Evolutionary conservation across 2,113 vertebrate species (phyloP), one percentile per base, ranked within the genome.

Genomic region (Leptobrachium leishanense): DNA sequence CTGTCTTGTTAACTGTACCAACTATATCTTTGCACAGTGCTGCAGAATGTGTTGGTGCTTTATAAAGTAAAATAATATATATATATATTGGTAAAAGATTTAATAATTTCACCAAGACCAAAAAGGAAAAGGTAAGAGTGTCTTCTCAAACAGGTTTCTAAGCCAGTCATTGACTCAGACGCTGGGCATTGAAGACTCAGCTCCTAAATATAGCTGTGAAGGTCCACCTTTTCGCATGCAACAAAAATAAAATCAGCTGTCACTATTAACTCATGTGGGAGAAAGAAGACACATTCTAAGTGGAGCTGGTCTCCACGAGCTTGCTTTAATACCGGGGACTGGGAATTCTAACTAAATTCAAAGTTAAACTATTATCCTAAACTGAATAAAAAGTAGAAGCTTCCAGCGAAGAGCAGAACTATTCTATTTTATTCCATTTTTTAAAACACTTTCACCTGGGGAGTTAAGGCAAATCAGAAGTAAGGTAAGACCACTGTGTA

Each of bases 181-280:
- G 82, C 87, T 87, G 86, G 88, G 86, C 88, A 84, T 66, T 68
- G 83, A 89, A 87, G 86, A 84, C 88, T 95, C 92, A 93, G 88
- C 72, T 84, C 87, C 90, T 92, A 94, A 94, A 95, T 94, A 93
- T 93, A 93, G 89, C 78, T 68, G 43, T 75, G 62, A 84, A 75
- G 83, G 87, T 87, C 88, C 85, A 88, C 82, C 85, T 85, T 87
- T 75, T 85, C 87, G 85, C 78, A 85, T 81, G 42, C 87, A 31
- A 81, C 87, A 89, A 91, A 92, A 95, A 93, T 94, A 96, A 95
- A 96, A 95, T 87, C 92, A 91, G 92, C 92, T 90, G 83, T 90
- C 89, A 86, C 87, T 75, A 77, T 91, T 81, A 82, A 75, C 84
- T 90, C 89, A 54, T 81, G 86, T 87, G 86, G 90, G 89, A 88